These are phyloP conservation scores for Caenorhabditis zanzibari DNA, from an alignment of 2,888 invertebrate species.

Conservation along the genomic window DNA sequence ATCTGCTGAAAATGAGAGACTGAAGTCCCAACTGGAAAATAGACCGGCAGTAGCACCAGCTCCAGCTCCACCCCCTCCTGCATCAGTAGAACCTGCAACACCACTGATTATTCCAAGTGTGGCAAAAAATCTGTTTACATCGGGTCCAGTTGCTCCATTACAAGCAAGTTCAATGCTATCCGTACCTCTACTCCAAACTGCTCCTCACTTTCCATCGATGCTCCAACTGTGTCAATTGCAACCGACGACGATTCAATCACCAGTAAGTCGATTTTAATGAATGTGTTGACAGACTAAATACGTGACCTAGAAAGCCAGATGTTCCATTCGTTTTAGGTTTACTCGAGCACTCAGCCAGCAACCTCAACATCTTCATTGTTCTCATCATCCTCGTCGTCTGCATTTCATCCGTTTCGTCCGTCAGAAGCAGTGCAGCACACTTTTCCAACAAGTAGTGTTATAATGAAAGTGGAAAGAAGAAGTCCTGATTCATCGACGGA, in stretches of 20 bases:
- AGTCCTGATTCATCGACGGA: constrained; percentile 75
- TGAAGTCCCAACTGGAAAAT: constrained; percentile 90
- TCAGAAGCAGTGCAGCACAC: constrained; percentile 35
- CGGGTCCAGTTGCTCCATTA: constrained; percentile 43
- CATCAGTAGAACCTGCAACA: constrained; percentile 26
- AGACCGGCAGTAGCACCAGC: constrained; percentile 18
- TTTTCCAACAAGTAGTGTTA: constrained; percentile 56
- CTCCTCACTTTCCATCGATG: constrained; percentile 62
- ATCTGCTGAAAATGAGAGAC: constrained; percentile 95
- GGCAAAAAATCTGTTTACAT: constrained; percentile 44
- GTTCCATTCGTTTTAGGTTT: constrained; percentile 42
- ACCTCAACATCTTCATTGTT: constrained; percentile 63
- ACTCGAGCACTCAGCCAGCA: constrained; percentile 45
- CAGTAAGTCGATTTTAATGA: constrained; percentile 44
- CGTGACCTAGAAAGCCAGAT: constrained; percentile 66
- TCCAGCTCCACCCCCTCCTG: constrained; percentile 4
- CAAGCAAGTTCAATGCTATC: constrained; percentile 60
- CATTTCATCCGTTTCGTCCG: constrained; percentile 71
- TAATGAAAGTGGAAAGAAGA: constrained; percentile 68
- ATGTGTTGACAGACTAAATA: constrained; percentile 38
- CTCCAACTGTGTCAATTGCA: constrained; percentile 71
- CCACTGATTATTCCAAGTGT: constrained; percentile 42
- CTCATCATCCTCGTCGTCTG: constrained; percentile 66
- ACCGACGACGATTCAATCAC: constrained; percentile 58
- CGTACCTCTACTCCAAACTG: constrained; percentile 54